Percentiles rank a stretch among this genome's conserved stretches.
phyloP scores from a whole-genome alignment of 2,797 vertebrate species.

The Nyctalus aviator region DNA sequence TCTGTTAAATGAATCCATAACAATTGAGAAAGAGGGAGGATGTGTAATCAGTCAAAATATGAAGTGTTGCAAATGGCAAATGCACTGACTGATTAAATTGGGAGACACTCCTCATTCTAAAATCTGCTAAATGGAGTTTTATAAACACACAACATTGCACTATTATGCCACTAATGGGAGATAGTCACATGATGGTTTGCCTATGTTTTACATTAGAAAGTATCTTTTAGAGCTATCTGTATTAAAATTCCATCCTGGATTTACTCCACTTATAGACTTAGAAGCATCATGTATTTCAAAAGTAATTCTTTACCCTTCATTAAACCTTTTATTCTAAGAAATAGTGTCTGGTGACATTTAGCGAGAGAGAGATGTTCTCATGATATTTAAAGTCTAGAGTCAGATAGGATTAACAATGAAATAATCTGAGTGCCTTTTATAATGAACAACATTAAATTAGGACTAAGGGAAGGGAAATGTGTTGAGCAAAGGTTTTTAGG shows the following conservation, averaged over 20 bases:
- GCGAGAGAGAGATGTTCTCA: background rate
- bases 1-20: slow-evolving; percentile 78
- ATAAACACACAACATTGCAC: slow-evolving; percentile 64
- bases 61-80: slow-evolving; percentile 75
- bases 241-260: slow-evolving; percentile 58
- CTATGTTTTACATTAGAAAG: slow-evolving; percentile 53
- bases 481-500: slow-evolving; percentile 56
- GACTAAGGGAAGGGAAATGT: background rate
- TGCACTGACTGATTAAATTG: slow-evolving; percentile 63
- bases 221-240: slow-evolving; percentile 9
- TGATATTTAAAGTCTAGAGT: slow-evolving; percentile 66
- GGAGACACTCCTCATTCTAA: slow-evolving; percentile 46
- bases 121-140: slow-evolving; percentile 57
- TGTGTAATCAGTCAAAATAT: slow-evolving; percentile 70
- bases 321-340: slow-evolving; percentile 56
- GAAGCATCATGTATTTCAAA: slow-evolving; percentile 67
- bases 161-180: slow-evolving; percentile 10
- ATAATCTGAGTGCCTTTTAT: background rate
- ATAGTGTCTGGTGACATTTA: slow-evolving; percentile 57
- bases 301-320: slow-evolving; percentile 74
- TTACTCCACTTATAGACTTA: slow-evolving; percentile 64
- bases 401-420: slow-evolving; percentile 53
- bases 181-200: background rate
- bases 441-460: slow-evolving; percentile 62
- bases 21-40: slow-evolving; percentile 70